Base-by-base conservation (phyloP, 2,113 vertebrate genomes). In the Cochlearius cochlearius region DNA sequence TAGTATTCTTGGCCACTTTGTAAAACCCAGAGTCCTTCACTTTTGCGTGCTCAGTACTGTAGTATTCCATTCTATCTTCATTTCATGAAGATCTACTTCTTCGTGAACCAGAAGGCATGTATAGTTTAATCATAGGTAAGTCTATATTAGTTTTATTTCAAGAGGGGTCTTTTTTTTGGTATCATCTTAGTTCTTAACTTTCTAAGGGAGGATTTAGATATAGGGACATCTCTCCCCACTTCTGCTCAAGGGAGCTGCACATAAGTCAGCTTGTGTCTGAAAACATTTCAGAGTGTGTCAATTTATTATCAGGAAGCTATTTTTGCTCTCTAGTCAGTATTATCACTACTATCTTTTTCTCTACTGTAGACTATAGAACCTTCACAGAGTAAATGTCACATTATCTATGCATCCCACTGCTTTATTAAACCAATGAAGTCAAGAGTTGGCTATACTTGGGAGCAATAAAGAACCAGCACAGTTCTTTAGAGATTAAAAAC, bases 391-490 rank as follows among this genome's bases (percentile, higher is more conserved):
- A 18, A 13, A 12, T 1, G 6, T 10, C 45, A 26, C 6, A 2
- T 18, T 14, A 58, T 5, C 27, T 7, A 0, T 11, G 3, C 47
- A 50, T 18, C 62, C 41, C 56, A 12, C 14, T 1, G 41, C 21
- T 62, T n/a, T 10, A 16, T 10, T 43, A 71, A 62, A 30, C 9
- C 50, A 39, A 14, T 0, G 2, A 49, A 62, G 30, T 3, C 62
- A 38, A 25, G 55, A 32, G 20, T 1, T 52, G 32, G 8, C 34
- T 16, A 11, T 3, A 12, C 21, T 30, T 7, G 3, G 34, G 34
- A 43, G 13, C 55, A 32, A 22, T 21, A 41, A 41, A 38, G 45
- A 71, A 76, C 1, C 34, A 9, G 36, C 36, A 15, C 17, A 4
- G 5, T 22, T 39, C 2, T 26, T 21, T 1, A 62, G 12, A 11